These are phyloP conservation scores for Pantherophis vulpinus DNA, from an alignment of 2,797 vertebrate species.

Conservation along the genomic window DNA sequence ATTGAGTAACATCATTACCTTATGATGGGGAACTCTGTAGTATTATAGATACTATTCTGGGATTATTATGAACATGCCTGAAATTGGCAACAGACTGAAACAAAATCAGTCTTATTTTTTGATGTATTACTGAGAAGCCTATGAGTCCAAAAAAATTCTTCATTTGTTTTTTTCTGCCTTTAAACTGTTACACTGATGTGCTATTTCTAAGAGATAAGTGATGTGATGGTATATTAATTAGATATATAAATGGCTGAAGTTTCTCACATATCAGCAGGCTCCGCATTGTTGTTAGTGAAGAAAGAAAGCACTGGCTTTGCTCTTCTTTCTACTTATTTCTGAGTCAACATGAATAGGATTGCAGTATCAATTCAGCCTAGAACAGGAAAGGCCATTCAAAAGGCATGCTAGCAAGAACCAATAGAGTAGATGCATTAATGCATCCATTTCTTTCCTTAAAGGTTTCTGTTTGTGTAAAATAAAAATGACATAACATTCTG, in stretches of 20 bases:
- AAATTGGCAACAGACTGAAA: constrained; percentile 25
- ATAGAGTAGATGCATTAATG: background rate
- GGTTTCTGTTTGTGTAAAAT: background rate
- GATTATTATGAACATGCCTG: constrained; percentile 37
- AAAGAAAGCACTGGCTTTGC: background rate
- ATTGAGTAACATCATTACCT: constrained; percentile 63
- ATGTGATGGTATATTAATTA: background rate
- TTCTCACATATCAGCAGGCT: background rate
- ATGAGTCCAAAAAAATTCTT: background rate
- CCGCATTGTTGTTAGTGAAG: background rate
- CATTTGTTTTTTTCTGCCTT: background rate
- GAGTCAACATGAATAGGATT: background rate
- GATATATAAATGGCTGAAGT: background rate
- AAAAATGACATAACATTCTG: background rate
- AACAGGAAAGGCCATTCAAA: background rate
- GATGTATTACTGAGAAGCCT: background rate
- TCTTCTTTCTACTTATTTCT: background rate
- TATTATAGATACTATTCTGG: constrained; percentile 49
- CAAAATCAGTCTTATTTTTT: constrained; percentile 6
- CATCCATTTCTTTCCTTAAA: background rate
- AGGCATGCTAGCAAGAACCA: background rate
- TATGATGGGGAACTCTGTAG: constrained; percentile 62
- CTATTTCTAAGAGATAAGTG: background rate
- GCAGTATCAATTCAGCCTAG: background rate
- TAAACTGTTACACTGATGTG: background rate